These are phyloP conservation scores for Copsychus sechellarum DNA, from an alignment of 2,113 vertebrate genomes.

Conservation along the genomic window DNA sequence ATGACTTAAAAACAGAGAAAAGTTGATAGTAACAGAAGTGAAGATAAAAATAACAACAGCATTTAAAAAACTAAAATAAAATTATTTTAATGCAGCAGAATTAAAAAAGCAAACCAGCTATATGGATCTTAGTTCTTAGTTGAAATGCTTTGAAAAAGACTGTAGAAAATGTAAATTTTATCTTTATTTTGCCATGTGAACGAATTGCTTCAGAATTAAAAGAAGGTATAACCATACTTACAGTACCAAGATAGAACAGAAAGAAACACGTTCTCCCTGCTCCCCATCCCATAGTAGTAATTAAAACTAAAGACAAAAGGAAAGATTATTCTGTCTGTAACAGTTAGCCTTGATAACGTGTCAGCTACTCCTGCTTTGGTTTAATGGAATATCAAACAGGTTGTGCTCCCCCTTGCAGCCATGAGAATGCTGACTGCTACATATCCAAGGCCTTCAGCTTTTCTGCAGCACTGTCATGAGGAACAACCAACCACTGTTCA, in stretches of 20 bases:
- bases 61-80: neutral
- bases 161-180: neutral
- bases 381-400: neutral
- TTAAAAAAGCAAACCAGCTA: neutral
- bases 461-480: rapidly evolving
- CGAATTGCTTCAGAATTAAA: neutral
- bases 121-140: neutral
- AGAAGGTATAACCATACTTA: neutral
- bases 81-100: neutral
- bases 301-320: neutral
- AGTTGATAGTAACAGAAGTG: neutral
- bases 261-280: neutral
- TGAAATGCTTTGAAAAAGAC: neutral
- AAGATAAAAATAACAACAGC: neutral
- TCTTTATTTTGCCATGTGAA: neutral
- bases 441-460: rapidly evolving
- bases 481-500: neutral
- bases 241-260: neutral
- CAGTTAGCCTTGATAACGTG: neutral
- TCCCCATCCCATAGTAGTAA: neutral
- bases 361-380: neutral
- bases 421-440: neutral
- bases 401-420: neutral
- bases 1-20: neutral
- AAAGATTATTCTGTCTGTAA: neutral